A percentile compares a stretch with the other conserved stretches of the same genome.
Evolutionary conservation across 2,113 vertebrate species (phyloP).

Genomic region (Casuarius casuarius): DNA sequence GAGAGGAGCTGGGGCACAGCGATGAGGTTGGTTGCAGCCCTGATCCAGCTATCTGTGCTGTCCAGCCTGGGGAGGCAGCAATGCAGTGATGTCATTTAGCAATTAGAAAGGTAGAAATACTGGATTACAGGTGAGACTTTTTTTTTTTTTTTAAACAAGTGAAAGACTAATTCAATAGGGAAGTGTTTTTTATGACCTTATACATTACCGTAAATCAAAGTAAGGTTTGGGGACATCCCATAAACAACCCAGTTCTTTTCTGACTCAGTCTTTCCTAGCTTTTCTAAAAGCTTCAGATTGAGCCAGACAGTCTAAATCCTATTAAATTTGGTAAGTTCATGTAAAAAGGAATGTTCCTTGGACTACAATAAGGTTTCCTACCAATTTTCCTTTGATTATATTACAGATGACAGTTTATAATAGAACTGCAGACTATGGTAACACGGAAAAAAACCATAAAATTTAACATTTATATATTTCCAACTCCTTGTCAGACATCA

Average conservation of each 20-base stretch:
- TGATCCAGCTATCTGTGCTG: background rate
- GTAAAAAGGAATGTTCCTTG: conserved; percentile 70
- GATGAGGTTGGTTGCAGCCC: background rate
- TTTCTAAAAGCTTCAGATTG: conserved; percentile 34
- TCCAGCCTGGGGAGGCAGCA: too few relatives aligned
- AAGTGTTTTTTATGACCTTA: background rate
- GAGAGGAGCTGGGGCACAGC: background rate
- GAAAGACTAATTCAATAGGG: background rate
- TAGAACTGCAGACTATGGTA: conserved; percentile 62
- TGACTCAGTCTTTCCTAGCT: background rate
- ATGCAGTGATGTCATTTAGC: background rate
- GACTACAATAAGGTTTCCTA: conserved; percentile 66
- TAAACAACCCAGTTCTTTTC: background rate
- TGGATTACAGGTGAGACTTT: background rate
- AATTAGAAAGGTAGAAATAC: background rate
- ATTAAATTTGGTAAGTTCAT: conserved; percentile 56
- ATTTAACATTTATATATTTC: conserved; percentile 73
- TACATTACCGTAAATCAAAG: background rate
- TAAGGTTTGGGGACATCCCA: background rate
- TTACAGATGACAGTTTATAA: conserved; percentile 75
- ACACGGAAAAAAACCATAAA: conserved; percentile 71
- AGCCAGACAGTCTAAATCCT: conserved; percentile 41
- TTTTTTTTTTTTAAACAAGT: background rate
- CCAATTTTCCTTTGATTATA: conserved; percentile 73
- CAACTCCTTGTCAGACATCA: conserved; percentile 75